Evolutionary conservation across 2,888 invertebrate genomes (phyloP), one percentile per base, ranked within the genome.

Genomic region (Pilophorus perplexus): DNA sequence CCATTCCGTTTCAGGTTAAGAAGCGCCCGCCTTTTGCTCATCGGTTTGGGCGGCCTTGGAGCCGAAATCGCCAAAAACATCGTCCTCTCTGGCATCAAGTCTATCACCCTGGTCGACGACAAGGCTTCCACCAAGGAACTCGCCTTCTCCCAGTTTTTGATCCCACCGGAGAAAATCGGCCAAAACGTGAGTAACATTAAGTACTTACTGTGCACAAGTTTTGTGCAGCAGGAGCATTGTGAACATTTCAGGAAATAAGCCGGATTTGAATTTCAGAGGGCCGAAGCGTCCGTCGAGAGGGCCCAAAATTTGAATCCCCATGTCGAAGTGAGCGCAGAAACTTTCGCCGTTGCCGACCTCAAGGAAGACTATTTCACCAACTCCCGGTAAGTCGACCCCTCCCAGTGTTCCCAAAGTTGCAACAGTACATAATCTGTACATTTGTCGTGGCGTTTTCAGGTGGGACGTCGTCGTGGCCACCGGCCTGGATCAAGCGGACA

Each of bases 21-120:
- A 66, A 85, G 88, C 46, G 86, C 96, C 0, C 88, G 86, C 77
- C 86, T 98, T 67, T 80, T 99, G 37, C 80, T 99, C 66, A 88
- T 93, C 73, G 95, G 96, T 3, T 74, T 96, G 25, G 84, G 87
- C 75, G 96, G 96, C 3, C 81, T 97, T 25, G 97, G 95, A 20
- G 94, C 96, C 6, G 99, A 99, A 82, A 85, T 94, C 42, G 91
- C 93, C 0, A 99, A 99, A 78, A 99, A 99, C 78, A 86, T 95
- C 54, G 87, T 98, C 73, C 80, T 98, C 23, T 87, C 93, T 22
- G 99, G 99, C 52, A 89, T 99, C 0, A 91, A 94, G 75, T 86
- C 90, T 22, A 82, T 98, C 0, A 90, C 89, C 66, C 80, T 97
- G 66, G 79, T 93, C 72, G 97, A 97, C 78, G 84, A 87, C 74